These are phyloP conservation scores for Neofelis nebulosa DNA, from an alignment of 2,113 vertebrate genomes.

Conservation along the genomic window DNA sequence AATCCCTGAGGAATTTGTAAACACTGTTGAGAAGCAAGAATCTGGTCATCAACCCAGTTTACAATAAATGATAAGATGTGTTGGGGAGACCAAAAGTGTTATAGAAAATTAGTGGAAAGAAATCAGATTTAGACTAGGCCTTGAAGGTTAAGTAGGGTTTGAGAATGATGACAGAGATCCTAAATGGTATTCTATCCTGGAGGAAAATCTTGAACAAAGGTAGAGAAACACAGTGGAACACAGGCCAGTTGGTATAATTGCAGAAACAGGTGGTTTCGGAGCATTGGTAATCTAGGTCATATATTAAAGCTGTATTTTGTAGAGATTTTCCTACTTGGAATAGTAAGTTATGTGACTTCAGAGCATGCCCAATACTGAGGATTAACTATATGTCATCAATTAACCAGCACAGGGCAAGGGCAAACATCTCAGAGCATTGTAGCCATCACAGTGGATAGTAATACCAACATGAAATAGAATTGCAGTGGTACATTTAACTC, in stretches of 20 bases:
- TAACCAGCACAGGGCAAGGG: background rate
- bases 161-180: background rate
- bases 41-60: background rate
- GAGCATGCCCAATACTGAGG: background rate
- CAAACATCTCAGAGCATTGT: background rate
- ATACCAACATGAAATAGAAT: background rate
- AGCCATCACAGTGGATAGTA: background rate
- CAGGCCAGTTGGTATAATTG: background rate
- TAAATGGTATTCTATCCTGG: background rate
- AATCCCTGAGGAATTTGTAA: background rate
- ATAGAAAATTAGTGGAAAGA: background rate
- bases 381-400: background rate
- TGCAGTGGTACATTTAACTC: background rate
- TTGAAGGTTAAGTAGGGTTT: background rate
- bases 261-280: background rate
- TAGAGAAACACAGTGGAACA: background rate
- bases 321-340: background rate
- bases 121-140: background rate
- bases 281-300: background rate
- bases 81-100: background rate
- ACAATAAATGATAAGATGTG: background rate
- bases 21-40: background rate
- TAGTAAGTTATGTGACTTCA: background rate
- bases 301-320: background rate
- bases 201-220: background rate